Evolutionary conservation across 2,797 vertebrate genomes (phyloP).

Genomic region (Buceros bicornis): DNA sequence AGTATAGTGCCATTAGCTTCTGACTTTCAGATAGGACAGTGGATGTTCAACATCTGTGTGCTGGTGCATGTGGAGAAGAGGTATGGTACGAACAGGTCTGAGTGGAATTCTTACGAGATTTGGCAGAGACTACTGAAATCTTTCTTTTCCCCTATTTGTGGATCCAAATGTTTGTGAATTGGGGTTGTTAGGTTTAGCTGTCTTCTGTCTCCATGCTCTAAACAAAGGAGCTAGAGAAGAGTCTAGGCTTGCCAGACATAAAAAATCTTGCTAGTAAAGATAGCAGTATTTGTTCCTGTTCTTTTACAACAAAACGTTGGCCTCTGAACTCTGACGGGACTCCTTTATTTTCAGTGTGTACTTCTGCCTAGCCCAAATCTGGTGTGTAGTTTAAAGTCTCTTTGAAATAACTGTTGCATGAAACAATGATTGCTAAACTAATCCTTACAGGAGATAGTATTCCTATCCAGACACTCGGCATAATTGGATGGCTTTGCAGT

Average conservation of each 20-base stretch:
- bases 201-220: background rate
- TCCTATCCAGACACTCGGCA: background rate
- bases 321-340: background rate
- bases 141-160: background rate
- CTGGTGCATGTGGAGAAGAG: background rate
- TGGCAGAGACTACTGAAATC: background rate
- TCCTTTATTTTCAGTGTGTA: background rate
- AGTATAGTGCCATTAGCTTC: background rate
- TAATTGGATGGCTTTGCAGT: background rate
- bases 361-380: background rate
- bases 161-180: background rate
- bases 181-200: background rate
- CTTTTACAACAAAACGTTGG: background rate
- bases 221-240: background rate
- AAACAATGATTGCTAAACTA: fast-evolving
- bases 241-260: background rate
- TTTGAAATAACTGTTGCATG: background rate
- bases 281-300: background rate
- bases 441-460: background rate
- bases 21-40: background rate
- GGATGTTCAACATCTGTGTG: background rate
- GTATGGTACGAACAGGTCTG: background rate
- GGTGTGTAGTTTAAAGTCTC: background rate
- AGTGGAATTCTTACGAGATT: background rate
- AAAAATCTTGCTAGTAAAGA: background rate